A percentile compares a stretch with the other conserved stretches of the same genome.
These are phyloP conservation scores for Nymphalis polychloros DNA, from an alignment of 2,888 invertebrate species.

Conservation along the genomic window DNA sequence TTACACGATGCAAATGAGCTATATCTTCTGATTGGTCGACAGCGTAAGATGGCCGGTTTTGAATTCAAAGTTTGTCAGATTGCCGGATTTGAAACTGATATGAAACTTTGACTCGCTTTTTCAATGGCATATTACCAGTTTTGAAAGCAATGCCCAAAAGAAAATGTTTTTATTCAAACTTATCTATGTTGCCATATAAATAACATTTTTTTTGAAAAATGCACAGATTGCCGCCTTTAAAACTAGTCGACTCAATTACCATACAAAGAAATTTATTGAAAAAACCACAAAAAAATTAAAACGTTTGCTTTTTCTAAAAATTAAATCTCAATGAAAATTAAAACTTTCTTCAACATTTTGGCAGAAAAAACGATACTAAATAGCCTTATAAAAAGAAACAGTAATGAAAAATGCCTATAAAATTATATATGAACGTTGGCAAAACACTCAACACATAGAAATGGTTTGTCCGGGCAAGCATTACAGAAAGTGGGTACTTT, in stretches of 20 bases:
- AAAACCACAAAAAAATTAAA: constrained; percentile 21
- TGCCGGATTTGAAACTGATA: no score
- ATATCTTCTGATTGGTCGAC: no score
- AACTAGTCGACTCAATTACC: constrained; percentile 21
- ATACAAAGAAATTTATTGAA: constrained; percentile 31
- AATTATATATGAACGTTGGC: constrained; percentile 35
- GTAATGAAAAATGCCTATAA: constrained; percentile 30
- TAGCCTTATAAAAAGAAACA: constrained; percentile 32
- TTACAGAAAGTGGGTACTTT: constrained; percentile 43
- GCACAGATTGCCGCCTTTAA: no score
- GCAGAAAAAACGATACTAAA: constrained; percentile 30
- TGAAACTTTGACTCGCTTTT: no score
- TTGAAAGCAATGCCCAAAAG: no score
- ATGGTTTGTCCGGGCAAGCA: constrained; percentile 38
- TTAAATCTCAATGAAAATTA: constrained; percentile 20
- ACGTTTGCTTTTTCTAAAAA: constrained; percentile 16
- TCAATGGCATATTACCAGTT: no score
- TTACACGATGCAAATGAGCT: no score
- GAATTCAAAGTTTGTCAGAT: no score
- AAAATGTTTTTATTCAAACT: no score
- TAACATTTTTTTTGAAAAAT: no score
- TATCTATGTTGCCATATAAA: no score
- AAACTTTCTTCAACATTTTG: constrained; percentile 30
- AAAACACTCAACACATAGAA: constrained; percentile 40
- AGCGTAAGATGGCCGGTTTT: no score